Evolutionary conservation across 30 jellyfish, hydroid and myxozoan genomes (phyloP), one percentile per base, ranked within the genome.

Genomic region (Hydractinia echinata): DNA sequence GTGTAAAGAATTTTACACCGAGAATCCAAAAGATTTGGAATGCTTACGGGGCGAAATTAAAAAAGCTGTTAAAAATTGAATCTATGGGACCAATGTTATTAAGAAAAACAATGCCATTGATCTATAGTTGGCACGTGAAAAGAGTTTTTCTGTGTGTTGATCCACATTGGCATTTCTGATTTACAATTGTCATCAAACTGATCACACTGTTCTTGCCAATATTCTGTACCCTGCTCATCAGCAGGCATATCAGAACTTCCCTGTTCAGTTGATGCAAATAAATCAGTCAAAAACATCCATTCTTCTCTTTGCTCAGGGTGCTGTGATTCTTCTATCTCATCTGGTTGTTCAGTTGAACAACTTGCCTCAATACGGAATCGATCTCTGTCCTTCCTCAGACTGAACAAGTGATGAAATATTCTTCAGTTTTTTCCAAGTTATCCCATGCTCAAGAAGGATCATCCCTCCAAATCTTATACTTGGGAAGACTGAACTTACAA

Each of bases 241-340:
- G 69, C 15, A 58, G 69, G 18, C 15, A 13, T 58, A 16, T 58
- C 19, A 16, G 16, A 58, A 13, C 15, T 11, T 11, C 19, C 19
- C 15, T 58, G 16, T 11, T 58, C 69, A 58, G 69, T 11, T 1
- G 15, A 11, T 16, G 20, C 11, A 1, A 67, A 20, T 1, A 67
- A 67, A 21, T 67, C 78, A 10, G 78, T 13, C 50, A 67, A 67
- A 20, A 4, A 13, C 78, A 67, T 67, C 78, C 78, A 67, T 13
- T 67, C 78, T 67, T 67, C 78, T 20, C 78, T 67, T 21, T 13
- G 14, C 20, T 67, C 51, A 67, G 69, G 1, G 16, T 58, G 69
- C 16, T 58, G 16, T 58, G 20, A 10, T 10, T 67, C 14, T 13
- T 67, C 78, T 1, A 11, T 21, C 14, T 1, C 78, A 13, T 3